Evolutionary conservation across 2,888 invertebrate genomes (phyloP), one percentile per base, ranked within the genome.

Genomic region (Lasioglossum lativentre): DNA sequence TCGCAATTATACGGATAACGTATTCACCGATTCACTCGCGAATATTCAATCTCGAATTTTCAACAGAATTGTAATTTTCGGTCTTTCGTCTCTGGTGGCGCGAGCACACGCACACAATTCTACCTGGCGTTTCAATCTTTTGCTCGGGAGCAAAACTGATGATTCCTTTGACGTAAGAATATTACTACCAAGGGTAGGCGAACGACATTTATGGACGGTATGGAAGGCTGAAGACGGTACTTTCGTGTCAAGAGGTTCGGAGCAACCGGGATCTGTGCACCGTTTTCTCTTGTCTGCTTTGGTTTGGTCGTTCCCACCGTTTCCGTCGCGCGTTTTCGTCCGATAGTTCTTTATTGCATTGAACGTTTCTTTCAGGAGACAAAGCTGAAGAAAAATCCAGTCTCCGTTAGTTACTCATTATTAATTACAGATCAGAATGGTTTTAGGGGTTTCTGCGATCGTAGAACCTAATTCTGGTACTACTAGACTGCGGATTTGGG

Each of bases 1-100:
- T 93, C 87, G 90, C 93, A 94, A 94, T 94, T 94, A 94, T 89
- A 88, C 88, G 90, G 88, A 90, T 89, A 82, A 89, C 82, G 71
- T 52, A 40, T 79, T 68, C 52, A 80, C 68, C 71, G 75, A 19
- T 71, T 52, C 68, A 63, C 34, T 63, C 66, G 59, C 59, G 86
- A 81, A 86, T 82, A 86, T 87, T 86, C 79, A 87, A 87, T 87
- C 77, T 1, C n/a, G 79, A 80, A 78, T 85, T 81, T 80, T 82
- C 71, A 12, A 59, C 66, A 4, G 71, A 30, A 38, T 42, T 27
- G 56, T 68, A 70, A 73, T 74, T 74, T 74, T 70, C 42, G 27
- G 23, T 45, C 59, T 40, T 63, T 47, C 75, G 59, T 59, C 27
- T 27, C 59, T 14, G 27, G 59, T 14, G 59, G 27, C 59, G 59